phyloP scores from a whole-genome alignment of 1,140 invertebrate genomes.

The Anadara kagoshimensis region DNA sequence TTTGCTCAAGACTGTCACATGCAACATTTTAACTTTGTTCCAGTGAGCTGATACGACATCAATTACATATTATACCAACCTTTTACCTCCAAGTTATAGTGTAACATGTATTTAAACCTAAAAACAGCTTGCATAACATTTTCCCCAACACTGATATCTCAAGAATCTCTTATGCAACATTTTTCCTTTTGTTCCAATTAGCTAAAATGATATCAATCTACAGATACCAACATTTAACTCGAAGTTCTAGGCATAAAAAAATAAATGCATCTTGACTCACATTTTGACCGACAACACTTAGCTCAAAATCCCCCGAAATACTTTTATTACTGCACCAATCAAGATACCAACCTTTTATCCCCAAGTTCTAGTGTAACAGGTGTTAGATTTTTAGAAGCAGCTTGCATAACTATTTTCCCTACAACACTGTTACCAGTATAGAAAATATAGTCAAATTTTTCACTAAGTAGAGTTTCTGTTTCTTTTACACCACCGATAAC shows the following conservation, averaged over 20 bases:
- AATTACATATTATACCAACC: constrained; percentile 77
- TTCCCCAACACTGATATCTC: too few species aligned
- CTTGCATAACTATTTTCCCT: constrained; percentile 90
- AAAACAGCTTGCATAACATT: too few species aligned
- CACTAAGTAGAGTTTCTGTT: constrained; percentile 88
- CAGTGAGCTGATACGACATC: constrained; percentile 89
- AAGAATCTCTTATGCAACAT: too few species aligned
- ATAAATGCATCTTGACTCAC: too few species aligned
- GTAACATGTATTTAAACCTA: too few species aligned
- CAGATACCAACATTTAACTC: too few species aligned
- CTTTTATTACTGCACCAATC: too few species aligned
- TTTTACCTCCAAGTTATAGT: constrained; percentile 40
- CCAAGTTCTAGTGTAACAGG: constrained; percentile 97
- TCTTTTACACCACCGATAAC: constrained; percentile 86
- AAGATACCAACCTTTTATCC: constrained; percentile 82
- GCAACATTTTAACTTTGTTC: constrained; percentile 88
- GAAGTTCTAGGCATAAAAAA: too few species aligned
- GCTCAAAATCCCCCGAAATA: too few species aligned
- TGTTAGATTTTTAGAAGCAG: constrained; percentile 92
- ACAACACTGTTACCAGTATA: constrained; percentile 94
- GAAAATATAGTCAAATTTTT: constrained; percentile 98
- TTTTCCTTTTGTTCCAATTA: too few species aligned
- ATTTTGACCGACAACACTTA: too few species aligned
- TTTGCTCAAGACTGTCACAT: constrained; percentile 98
- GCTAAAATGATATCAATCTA: too few species aligned